These are phyloP conservation scores for Acanthisitta chloris DNA, from an alignment of 2,113 vertebrate species.

Conservation along the genomic window DNA sequence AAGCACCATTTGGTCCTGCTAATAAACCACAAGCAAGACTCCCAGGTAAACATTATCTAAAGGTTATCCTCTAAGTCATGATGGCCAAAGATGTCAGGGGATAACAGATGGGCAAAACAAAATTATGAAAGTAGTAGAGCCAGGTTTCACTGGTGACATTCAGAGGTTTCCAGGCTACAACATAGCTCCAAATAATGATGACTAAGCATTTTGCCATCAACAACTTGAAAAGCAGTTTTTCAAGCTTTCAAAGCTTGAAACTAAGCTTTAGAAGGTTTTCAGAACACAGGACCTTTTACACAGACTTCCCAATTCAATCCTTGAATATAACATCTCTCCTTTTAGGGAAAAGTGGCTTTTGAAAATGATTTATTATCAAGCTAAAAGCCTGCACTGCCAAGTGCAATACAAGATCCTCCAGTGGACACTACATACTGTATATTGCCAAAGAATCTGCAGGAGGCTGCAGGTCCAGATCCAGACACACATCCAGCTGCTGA, in stretches of 20 bases:
- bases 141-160: background rate
- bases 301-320: background rate
- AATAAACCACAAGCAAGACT: background rate
- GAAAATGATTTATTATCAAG: background rate
- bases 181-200: background rate
- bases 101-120: background rate
- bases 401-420: background rate
- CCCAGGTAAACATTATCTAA: background rate
- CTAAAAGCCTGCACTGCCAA: background rate
- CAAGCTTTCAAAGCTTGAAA: background rate
- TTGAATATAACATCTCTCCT: background rate
- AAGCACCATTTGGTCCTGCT: background rate
- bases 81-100: background rate
- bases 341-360: background rate
- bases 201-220: background rate
- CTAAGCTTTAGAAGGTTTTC: background rate
- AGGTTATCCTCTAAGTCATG: background rate
- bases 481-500: background rate
- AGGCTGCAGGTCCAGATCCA: background rate
- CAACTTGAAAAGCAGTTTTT: background rate
- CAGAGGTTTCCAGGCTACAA: background rate
- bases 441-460: background rate
- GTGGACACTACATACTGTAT: fast-evolving
- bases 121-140: background rate
- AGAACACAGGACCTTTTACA: background rate